Evolutionary conservation across 2,888 invertebrate species (phyloP).

Genomic region (Mycalesis mineus): DNA sequence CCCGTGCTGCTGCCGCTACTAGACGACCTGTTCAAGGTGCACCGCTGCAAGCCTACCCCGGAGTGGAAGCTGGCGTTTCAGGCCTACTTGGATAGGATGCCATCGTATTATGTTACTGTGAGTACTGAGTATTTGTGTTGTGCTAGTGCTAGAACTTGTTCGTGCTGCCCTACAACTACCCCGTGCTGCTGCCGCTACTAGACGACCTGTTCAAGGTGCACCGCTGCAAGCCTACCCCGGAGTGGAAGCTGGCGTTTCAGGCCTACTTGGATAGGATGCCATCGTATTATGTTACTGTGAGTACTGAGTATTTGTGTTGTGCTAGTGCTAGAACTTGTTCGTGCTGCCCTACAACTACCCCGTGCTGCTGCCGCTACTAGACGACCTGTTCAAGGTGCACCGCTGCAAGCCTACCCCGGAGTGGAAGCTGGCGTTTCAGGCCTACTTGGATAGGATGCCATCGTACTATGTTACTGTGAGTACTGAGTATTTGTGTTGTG

Average conservation of each 20-base stretch:
- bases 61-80: conserved; percentile 97
- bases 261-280: conserved; percentile 98
- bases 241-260: conserved; percentile 95
- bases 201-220: conserved; percentile 96
- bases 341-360: conserved; percentile 99
- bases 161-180: conserved; percentile 99
- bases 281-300: conserved; percentile 91
- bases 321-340: too few relatives aligned
- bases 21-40: conserved; percentile 95
- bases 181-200: conserved; percentile 92
- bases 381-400: conserved; percentile 95
- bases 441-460: conserved; percentile 97
- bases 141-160: too few relatives aligned
- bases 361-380: conserved; percentile 91
- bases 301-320: too few relatives aligned
- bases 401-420: conserved; percentile 94
- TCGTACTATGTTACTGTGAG: conserved; percentile 91
- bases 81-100: conserved; percentile 96
- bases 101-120: conserved; percentile 93
- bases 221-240: conserved; percentile 92
- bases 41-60: conserved; percentile 92
- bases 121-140: too few relatives aligned
- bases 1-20: conserved; percentile 94
- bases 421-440: conserved; percentile 95
- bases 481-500: too few relatives aligned